Conservation (phyloP, 1,140 invertebrate genomes). For the Zaprionus kolodkinae region DNA sequence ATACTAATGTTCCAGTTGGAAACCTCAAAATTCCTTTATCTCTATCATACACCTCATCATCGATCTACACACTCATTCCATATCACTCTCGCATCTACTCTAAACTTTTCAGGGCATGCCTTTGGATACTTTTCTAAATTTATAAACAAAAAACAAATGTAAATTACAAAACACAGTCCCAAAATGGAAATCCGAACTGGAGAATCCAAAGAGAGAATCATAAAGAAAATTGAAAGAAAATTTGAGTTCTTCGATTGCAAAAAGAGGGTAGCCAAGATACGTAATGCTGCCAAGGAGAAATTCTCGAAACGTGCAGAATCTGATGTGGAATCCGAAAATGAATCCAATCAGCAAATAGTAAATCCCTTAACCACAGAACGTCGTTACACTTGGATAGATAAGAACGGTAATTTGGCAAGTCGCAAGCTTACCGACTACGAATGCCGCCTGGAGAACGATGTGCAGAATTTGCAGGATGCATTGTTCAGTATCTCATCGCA, state of each 20-base stretch:
- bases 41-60: too few relatives aligned
- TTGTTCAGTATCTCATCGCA: slow-evolving; percentile 63
- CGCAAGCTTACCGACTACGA: slow-evolving; percentile 57
- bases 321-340: neutral
- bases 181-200: slow-evolving; percentile 7
- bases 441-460: slow-evolving; percentile 59
- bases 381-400: slow-evolving; percentile 44
- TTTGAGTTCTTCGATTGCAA: too few relatives aligned
- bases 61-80: too few relatives aligned
- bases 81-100: too few relatives aligned
- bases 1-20: too few relatives aligned
- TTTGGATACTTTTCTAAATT: too few relatives aligned
- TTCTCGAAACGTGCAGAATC: too few relatives aligned
- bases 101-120: too few relatives aligned
- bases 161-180: neutral
- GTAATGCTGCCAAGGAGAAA: neutral
- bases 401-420: slow-evolving; percentile 30
- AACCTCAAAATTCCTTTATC: too few relatives aligned
- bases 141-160: neutral
- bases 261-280: neutral
- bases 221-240: neutral
- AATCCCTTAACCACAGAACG: neutral
- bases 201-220: slow-evolving; percentile 8
- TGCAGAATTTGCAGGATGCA: slow-evolving; percentile 60
- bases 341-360: neutral